A percentile compares a stretch with the other conserved stretches of the same genome.
phyloP scores from a whole-genome alignment of 2,797 vertebrate genomes.

The Myiotriccus ornatus region DNA sequence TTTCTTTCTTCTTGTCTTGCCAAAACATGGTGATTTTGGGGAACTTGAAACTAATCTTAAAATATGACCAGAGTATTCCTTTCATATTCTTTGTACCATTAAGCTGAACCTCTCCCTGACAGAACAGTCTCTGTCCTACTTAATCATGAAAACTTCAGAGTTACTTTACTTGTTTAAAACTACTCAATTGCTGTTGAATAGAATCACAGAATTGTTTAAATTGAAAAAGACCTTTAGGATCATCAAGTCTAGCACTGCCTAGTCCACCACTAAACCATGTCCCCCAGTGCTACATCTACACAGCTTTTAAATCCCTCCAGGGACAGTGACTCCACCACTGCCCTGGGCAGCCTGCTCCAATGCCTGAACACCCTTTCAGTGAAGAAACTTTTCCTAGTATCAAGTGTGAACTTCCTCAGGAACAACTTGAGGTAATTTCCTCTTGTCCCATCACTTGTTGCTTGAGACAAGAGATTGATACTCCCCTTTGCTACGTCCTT shows the following conservation, averaged over 20 bases:
- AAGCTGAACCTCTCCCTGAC: not conserved
- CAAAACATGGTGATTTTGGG: not conserved
- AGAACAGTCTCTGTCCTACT: not conserved
- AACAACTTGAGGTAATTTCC: fast-evolving
- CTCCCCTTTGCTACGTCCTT: fast-evolving
- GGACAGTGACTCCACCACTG: not conserved
- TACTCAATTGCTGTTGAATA: not conserved
- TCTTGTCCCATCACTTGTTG: not conserved
- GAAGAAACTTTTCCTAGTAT: not conserved
- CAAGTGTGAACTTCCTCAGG: not conserved
- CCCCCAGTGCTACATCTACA: no score
- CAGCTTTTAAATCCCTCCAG: not conserved
- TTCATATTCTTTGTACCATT: not conserved
- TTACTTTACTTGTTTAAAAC: not conserved
- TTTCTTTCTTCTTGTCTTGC: not conserved
- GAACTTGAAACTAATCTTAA: not conserved
- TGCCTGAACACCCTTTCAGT: not conserved
- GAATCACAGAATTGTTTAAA: not conserved
- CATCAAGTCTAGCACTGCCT: not conserved
- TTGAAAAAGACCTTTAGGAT: not conserved
- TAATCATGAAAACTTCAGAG: not conserved
- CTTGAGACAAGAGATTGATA: not conserved
- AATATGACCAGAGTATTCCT: not conserved
- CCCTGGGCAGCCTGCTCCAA: not conserved
- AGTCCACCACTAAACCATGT: not conserved